Conservation (phyloP, 2,113 vertebrate species). For the Pelvicachromis taeniatus region DNA sequence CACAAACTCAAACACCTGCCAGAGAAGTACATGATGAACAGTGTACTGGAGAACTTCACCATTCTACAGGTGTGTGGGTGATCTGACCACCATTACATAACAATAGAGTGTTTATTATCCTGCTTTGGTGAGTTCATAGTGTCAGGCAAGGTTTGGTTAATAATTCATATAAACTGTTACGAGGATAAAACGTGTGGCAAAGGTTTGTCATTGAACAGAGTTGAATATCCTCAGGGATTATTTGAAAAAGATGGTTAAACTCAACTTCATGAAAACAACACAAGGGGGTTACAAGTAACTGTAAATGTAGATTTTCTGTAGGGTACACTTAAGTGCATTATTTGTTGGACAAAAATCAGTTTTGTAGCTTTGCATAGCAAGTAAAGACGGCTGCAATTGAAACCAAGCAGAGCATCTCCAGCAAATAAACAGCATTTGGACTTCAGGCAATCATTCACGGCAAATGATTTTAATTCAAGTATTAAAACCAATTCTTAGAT, state of each 20-base stretch:
- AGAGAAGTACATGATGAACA: conserved; percentile 98
- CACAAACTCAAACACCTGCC: conserved; percentile 95
- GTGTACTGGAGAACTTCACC: conserved; percentile 96
- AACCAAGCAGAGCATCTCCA: not conserved
- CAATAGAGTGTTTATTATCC: not conserved
- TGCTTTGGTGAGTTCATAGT: not conserved
- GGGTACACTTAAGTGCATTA: not conserved
- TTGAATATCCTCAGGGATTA: not conserved
- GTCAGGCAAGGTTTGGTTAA: not conserved
- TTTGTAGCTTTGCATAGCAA: no score
- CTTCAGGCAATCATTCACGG: not conserved
- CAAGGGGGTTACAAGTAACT: not conserved
- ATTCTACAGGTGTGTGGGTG: conserved; percentile 82
- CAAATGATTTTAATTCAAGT: not conserved
- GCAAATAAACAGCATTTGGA: not conserved
- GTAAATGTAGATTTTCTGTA: not conserved
- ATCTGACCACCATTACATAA: not conserved
- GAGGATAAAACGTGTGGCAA: not conserved
- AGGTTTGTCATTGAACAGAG: not conserved
- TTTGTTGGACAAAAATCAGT: not conserved
- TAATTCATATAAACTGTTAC: not conserved
- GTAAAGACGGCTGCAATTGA: not conserved
- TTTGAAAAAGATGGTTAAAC: not conserved
- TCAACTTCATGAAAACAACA: not conserved
- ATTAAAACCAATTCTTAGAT: not conserved